These are phyloP conservation scores for Chascanopsetta lugubris DNA, from an alignment of 2,113 vertebrate species.

Conservation along the genomic window DNA sequence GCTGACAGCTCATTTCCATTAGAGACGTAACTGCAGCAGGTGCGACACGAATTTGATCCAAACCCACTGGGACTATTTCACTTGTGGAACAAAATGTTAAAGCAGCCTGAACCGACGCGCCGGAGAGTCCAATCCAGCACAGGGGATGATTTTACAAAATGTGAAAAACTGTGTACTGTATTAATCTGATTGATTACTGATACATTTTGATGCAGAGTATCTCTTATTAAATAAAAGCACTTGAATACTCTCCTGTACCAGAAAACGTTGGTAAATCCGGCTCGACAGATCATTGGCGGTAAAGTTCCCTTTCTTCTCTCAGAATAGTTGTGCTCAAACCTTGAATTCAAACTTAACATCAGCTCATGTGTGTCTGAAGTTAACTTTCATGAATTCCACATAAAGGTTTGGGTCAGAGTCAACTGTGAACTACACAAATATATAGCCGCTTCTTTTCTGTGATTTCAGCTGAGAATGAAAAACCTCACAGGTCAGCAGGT, in stretches of 20 bases:
- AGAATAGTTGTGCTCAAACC: not conserved
- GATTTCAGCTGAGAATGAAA: conserved; percentile 15
- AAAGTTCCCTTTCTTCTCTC: not conserved
- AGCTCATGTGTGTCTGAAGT: conserved; percentile 24
- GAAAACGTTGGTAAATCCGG: not conserved
- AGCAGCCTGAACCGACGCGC: too few species aligned
- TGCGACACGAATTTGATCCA: too few species aligned
- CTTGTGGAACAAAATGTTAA: too few species aligned
- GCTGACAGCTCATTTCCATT: not conserved
- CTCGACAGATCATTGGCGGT: not conserved
- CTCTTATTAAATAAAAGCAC: not conserved
- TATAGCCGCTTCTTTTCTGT: not conserved
- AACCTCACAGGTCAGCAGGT: conserved; percentile 14
- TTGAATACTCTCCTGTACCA: not conserved
- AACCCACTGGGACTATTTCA: too few species aligned
- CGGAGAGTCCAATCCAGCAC: too few species aligned
- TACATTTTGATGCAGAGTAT: too few species aligned
- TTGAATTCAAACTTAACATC: not conserved
- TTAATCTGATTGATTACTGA: too few species aligned
- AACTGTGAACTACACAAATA: conserved; percentile 12
- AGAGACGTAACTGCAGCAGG: too few species aligned
- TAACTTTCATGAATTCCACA: conserved; percentile 1
- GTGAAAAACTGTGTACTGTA: too few species aligned
- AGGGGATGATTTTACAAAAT: too few species aligned
- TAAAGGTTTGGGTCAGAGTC: not conserved